A percentile compares a stretch with the other conserved stretches of the same genome.
Evolutionary conservation across 1,140 invertebrate species (phyloP).

Genomic region (Galendromus occidentalis): DNA sequence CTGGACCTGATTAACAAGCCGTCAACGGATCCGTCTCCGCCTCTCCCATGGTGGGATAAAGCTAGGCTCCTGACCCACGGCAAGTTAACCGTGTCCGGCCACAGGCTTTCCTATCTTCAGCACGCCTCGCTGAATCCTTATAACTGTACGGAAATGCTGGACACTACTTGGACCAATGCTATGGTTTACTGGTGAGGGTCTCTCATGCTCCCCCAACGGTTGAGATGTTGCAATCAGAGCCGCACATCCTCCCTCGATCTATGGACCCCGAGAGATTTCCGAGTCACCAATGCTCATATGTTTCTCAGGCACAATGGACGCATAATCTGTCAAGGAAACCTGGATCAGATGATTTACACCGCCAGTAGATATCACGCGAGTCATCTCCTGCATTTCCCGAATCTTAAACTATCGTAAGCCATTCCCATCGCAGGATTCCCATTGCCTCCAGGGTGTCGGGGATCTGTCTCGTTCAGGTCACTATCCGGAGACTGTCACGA

Average conservation of each 20-base stretch:
- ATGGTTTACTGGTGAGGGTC: constrained; percentile 63
- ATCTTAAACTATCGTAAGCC: constrained; percentile 9
- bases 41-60: constrained; percentile 94
- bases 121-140: constrained; percentile 93
- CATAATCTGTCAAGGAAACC: constrained; percentile 4
- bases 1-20: constrained; percentile 53
- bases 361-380: constrained; percentile 8
- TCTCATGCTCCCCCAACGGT: no score
- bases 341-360: constrained; percentile 4
- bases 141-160: constrained; percentile 97
- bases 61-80: constrained; percentile 78
- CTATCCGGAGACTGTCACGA: no score
- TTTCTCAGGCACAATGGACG: constrained; percentile 2
- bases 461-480: not conserved
- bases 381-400: constrained; percentile 10
- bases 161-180: constrained; percentile 75
- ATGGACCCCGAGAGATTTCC: no score
- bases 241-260: no score
- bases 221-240: no score
- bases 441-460: not conserved
- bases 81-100: constrained; percentile 59
- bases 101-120: constrained; percentile 62
- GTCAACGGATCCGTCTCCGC: constrained; percentile 75
- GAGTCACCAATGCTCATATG: no score
- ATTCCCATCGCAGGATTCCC: not conserved